phyloP scores from a whole-genome alignment of 2,113 vertebrate species.

The Potamarius usumacintae region DNA sequence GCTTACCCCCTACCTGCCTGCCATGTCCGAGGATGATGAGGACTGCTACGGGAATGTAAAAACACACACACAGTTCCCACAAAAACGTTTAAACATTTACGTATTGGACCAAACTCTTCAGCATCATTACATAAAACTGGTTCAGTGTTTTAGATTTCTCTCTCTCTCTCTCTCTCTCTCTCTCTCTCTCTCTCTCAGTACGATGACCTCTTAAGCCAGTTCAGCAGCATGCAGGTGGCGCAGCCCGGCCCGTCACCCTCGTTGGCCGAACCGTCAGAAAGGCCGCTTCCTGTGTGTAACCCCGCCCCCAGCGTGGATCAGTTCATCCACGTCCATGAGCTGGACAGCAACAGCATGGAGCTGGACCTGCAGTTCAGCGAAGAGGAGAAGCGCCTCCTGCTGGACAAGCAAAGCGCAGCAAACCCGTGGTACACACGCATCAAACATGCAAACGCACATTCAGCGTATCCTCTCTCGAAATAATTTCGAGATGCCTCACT shows the following conservation, averaged over 20 bases:
- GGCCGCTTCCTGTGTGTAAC: constrained; percentile 44
- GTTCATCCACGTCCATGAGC: constrained; percentile 96
- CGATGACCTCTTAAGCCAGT: constrained; percentile 98
- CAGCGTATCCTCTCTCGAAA: not conserved
- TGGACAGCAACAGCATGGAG: constrained; percentile 97
- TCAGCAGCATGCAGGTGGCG: constrained; percentile 97
- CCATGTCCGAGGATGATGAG: constrained; percentile 98
- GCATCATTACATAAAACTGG: not conserved
- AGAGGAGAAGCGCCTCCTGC: constrained; percentile 89
- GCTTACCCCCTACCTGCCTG: constrained; percentile 93
- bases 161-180: not conserved
- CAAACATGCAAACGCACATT: not conserved
- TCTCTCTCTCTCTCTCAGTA: constrained; percentile 75
- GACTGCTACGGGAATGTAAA: constrained; percentile 98
- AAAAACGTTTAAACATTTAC: not conserved
- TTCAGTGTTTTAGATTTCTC: not conserved
- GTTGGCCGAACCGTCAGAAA: constrained; percentile 74
- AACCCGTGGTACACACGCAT: constrained; percentile 87
- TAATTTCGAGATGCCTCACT: no score
- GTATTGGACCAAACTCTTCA: not conserved
- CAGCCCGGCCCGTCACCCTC: constrained; percentile 85
- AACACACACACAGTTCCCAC: not conserved
- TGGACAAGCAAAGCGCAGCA: constrained; percentile 92
- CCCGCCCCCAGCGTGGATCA: constrained; percentile 94
- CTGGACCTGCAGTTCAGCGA: constrained; percentile 95